phyloP scores from a whole-genome alignment of 64 coral and sea anemone genomes.

The Astreopora myriophthalma region DNA sequence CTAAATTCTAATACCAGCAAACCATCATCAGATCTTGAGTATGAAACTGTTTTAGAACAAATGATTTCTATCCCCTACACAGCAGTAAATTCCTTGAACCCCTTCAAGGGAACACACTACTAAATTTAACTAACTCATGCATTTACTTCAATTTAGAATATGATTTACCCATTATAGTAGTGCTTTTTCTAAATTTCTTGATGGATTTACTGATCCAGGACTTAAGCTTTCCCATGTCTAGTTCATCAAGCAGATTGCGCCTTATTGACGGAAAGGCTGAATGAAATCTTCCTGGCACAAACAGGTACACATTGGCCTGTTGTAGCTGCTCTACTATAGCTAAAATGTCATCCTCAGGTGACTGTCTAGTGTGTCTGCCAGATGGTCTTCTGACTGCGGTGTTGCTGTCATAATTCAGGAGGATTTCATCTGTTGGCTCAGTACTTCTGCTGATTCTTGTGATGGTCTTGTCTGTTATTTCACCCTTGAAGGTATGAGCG shows the following conservation, averaged over 20 bases:
- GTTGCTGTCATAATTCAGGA: not conserved
- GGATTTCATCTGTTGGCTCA: not conserved
- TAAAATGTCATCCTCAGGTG: conserved; percentile 49
- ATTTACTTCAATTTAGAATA: too few relatives aligned
- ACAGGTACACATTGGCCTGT: conserved; percentile 49
- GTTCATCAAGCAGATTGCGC: conserved; percentile 10
- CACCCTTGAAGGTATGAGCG: conserved; percentile 17
- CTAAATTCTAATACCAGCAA: too few relatives aligned
- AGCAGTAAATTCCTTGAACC: too few relatives aligned
- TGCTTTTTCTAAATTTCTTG: conserved; percentile 56
- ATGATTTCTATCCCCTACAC: too few relatives aligned
- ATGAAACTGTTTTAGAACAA: too few relatives aligned
- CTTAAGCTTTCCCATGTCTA: conserved; percentile 20
- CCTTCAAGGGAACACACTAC: too few relatives aligned
- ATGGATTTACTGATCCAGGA: conserved; percentile 48
- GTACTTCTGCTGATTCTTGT: conserved; percentile 1
- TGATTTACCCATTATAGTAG: too few relatives aligned
- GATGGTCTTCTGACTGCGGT: conserved; percentile 52
- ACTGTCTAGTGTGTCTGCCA: conserved; percentile 35
- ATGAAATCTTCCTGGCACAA: conserved; percentile 45
- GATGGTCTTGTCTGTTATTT: conserved; percentile 58
- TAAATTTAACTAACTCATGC: too few relatives aligned
- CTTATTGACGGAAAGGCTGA: conserved; percentile 41
- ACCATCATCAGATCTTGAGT: too few relatives aligned
- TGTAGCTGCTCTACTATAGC: conserved; percentile 31